Base-by-base conservation (phyloP, 2,113 vertebrate genomes). In the Nothobranchius kuhntae region DNA sequence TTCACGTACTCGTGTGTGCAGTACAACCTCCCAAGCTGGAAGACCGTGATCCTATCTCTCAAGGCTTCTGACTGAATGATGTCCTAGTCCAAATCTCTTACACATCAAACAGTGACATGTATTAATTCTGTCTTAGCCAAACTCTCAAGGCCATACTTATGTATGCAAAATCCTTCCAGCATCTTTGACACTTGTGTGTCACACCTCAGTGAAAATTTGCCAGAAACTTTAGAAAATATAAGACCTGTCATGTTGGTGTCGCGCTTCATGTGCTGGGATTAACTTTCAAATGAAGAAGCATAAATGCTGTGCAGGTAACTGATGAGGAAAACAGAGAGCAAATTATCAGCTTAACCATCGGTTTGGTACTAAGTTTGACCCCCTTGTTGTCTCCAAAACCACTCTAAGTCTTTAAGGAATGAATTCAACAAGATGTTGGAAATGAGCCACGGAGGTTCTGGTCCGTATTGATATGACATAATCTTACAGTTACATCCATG, bases 81-180 rank as follows among this genome's bases (percentile, higher is more conserved):
- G 56, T 47, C 65, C 45, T n/a, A 50, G 57, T 67, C 77, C 30
- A 76, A 68, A 82, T 77, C 52, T 51, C 67, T 76, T 51, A 56
- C 70, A 82, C 71, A 50, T 77, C 10, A 77, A 40, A 13, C 53
- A 30, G 21, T 45, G 17, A 52, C 62, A 65, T 65, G 48, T 30
- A n/a, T 56, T 61, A 24, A 58, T 58, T 50, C 75, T 46, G 55
- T 8, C n/a, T 45, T 51, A 75, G 54, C 53, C 7, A 3, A 62
- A 64, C 46, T 24, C 60, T 51, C 10, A 24, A 62, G 70, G 47
- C 61, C 61, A 36, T 47, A 75, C 61, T 60, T 69, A 60, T 40
- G 61, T 54, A 61, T 30, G 53, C 45, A 38, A n/a, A 59, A 13
- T 13, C 40, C 4, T 71, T 36, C 13, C 38, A 47, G 44, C 61